Percentiles rank a stretch among this genome's conserved stretches.
Conservation (phyloP, 1,140 invertebrate genomes). For the Linepithema humile region DNA sequence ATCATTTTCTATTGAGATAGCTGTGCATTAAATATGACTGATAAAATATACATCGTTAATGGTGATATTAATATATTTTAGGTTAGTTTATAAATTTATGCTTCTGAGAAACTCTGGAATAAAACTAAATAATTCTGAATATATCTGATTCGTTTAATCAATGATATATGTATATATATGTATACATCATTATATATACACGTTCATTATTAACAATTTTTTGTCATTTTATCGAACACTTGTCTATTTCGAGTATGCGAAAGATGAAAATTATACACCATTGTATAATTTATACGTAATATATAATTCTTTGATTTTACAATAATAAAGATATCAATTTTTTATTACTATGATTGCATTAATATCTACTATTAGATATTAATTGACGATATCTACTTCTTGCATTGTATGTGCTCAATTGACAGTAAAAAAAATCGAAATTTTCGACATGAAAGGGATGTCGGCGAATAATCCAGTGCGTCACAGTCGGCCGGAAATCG, state of each 20-base stretch:
- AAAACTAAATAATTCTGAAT: background rate
- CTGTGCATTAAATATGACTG: background rate
- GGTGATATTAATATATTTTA: background rate
- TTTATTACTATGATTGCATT: background rate
- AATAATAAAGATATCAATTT: too few species aligned
- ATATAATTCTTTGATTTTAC: too few species aligned
- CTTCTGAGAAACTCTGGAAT: background rate
- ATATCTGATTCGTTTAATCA: background rate
- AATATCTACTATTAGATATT: background rate
- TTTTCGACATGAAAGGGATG: background rate
- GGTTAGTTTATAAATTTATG: background rate
- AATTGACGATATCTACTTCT: background rate
- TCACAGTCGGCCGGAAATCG: slow-evolving; percentile 20
- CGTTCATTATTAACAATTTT: background rate
- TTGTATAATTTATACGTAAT: background rate
- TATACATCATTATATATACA: too few species aligned
- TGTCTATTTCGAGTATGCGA: background rate
- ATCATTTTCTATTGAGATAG: background rate
- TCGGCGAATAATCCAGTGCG: slow-evolving; percentile 39
- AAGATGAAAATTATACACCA: background rate
- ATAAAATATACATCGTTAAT: background rate
- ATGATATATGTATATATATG: too few species aligned
- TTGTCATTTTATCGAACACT: background rate
- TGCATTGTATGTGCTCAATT: background rate
- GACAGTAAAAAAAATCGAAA: background rate